A percentile compares a stretch with the other conserved stretches of the same genome.
phyloP scores from a whole-genome alignment of 2,113 vertebrate genomes.

The Clinocottus analis region DNA sequence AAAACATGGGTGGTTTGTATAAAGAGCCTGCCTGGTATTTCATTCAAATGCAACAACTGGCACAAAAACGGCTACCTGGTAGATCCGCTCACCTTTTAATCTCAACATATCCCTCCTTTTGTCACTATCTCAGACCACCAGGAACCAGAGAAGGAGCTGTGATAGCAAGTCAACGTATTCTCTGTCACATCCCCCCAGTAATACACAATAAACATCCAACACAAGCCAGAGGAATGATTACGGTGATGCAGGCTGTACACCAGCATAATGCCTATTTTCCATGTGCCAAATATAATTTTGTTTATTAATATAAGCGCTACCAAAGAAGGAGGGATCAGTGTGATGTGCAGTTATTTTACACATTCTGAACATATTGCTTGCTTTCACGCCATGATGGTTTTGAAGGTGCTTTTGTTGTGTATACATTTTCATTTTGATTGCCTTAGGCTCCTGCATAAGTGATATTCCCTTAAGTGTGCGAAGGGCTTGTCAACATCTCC shows the following conservation, averaged over 20 bases:
- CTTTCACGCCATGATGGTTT: conserved; percentile 18
- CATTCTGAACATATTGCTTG: conserved; percentile 26
- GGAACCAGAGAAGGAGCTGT: conserved; percentile 35
- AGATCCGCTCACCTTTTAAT: conserved; percentile 42
- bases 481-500: background rate
- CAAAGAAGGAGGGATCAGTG: conserved; percentile 24
- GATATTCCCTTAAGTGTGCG: conserved; percentile 52
- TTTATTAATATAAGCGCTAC: conserved; percentile 48
- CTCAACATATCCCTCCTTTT: conserved; percentile 37
- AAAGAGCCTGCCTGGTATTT: conserved; percentile 11
- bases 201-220: conserved; percentile 45
- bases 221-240: conserved; percentile 53
- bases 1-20: conserved; percentile 32
- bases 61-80: conserved; percentile 2
- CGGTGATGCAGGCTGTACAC: conserved; percentile 52
- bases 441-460: conserved; percentile 38
- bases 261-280: conserved; percentile 57
- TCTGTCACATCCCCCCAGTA: conserved; percentile 39
- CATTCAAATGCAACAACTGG: background rate
- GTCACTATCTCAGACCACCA: conserved; percentile 27
- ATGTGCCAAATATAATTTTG: conserved; percentile 47
- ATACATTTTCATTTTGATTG: conserved; percentile 70
- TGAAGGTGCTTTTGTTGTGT: conserved; percentile 35
- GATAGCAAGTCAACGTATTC: conserved; percentile 53
- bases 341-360: conserved; percentile 48